Percentiles rank a stretch among this genome's conserved stretches.
Evolutionary conservation across 2,888 invertebrate genomes (phyloP).

Genomic region (Loripinus fragilis): DNA sequence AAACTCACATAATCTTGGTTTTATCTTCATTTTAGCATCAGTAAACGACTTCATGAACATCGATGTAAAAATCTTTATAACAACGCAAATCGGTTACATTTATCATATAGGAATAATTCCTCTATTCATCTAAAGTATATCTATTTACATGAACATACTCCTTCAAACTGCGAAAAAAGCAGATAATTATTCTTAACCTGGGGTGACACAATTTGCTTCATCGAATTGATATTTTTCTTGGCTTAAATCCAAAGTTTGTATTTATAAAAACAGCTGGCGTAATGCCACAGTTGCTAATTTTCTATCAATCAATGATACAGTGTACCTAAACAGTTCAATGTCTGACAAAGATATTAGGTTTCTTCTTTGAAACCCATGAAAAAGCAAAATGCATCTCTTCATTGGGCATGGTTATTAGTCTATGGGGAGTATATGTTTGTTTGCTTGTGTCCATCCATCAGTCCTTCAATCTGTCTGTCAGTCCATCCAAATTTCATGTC

Average conservation of each 20-base stretch:
- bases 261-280: conserved; percentile 54
- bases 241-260: conserved; percentile 46
- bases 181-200: too few species aligned
- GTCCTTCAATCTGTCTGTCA: too few species aligned
- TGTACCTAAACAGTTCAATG: conserved; percentile 27
- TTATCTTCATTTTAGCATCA: conserved; percentile 45
- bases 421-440: too few species aligned
- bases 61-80: not conserved
- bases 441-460: too few species aligned
- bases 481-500: too few species aligned
- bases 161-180: not conserved
- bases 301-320: conserved; percentile 45
- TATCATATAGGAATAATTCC: too few species aligned
- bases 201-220: conserved; percentile 46
- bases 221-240: conserved; percentile 33
- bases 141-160: not conserved
- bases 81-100: too few species aligned
- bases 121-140: too few species aligned
- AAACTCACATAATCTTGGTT: conserved; percentile 46
- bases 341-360: not conserved
- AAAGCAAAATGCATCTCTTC: too few species aligned
- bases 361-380: too few species aligned
- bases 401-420: too few species aligned
- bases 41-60: conserved; percentile 15
- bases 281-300: conserved; percentile 41